A percentile compares a stretch with the other conserved stretches of the same genome.
phyloP scores from a whole-genome alignment of 2,113 vertebrate genomes.

The Chaenogobius annularis region DNA sequence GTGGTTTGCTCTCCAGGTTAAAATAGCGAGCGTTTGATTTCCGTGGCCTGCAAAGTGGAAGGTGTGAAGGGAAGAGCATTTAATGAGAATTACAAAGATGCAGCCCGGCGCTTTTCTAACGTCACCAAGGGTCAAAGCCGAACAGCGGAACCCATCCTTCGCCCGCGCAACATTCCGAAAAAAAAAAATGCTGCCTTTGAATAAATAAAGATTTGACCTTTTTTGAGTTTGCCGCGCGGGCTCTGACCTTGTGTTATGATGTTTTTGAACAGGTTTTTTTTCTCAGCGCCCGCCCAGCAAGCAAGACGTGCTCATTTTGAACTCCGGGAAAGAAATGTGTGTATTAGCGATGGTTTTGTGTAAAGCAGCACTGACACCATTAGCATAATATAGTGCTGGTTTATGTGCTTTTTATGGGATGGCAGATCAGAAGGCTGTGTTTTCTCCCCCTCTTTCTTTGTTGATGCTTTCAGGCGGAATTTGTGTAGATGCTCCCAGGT shows the following conservation, averaged over 20 bases:
- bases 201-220: constrained; percentile 42
- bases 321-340: background rate
- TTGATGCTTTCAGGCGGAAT: constrained; percentile 12
- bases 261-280: constrained; percentile 5
- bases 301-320: constrained; percentile 23
- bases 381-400: constrained; percentile 21
- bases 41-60: constrained; percentile 18
- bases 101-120: constrained; percentile 12
- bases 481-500: background rate
- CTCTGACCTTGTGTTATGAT: constrained; percentile 31
- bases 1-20: constrained; percentile 32
- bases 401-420: constrained; percentile 17
- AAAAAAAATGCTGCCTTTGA: constrained; percentile 40
- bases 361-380: background rate
- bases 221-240: constrained; percentile 34
- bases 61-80: constrained; percentile 40
- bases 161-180: constrained; percentile 30
- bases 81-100: constrained; percentile 43
- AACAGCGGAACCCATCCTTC: constrained; percentile 39
- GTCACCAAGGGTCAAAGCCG: constrained; percentile 23
- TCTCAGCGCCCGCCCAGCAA: background rate
- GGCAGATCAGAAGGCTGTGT: background rate
- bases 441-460: constrained; percentile 3
- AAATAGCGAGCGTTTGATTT: constrained; percentile 46
- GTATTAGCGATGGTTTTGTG: constrained; percentile 9